These are phyloP conservation scores for Podilymbus podiceps DNA, from an alignment of 2,113 vertebrate species.

Conservation along the genomic window DNA sequence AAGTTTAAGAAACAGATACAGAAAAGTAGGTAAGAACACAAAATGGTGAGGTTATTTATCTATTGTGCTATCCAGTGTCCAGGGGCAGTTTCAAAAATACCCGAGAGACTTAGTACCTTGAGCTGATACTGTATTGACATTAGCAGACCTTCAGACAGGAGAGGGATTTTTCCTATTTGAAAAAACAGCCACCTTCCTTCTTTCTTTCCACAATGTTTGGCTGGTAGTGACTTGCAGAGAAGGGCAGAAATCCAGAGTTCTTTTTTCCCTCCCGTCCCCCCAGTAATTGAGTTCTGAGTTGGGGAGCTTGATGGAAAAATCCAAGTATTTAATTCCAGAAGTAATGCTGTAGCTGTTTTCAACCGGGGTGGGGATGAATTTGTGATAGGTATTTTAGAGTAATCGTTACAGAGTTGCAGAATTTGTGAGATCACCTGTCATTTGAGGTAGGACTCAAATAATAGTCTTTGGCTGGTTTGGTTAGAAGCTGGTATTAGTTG, in stretches of 20 bases:
- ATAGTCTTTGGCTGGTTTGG: neutral
- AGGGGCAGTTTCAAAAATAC: neutral
- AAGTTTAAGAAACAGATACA: neutral
- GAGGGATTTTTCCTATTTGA: neutral
- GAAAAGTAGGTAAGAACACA: neutral
- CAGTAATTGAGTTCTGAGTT: rapidly evolving
- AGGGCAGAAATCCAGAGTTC: neutral
- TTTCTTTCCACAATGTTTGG: neutral
- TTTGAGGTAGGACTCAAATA: neutral
- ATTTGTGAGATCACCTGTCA: neutral
- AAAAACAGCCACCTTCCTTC: neutral
- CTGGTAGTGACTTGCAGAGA: neutral
- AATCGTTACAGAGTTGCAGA: neutral
- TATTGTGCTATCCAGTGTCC: neutral
- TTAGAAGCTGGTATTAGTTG: neutral
- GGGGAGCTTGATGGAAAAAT: neutral
- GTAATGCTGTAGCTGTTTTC: neutral
- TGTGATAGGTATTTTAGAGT: neutral
- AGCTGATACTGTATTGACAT: neutral
- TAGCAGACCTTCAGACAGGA: neutral
- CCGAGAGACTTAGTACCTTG: neutral
- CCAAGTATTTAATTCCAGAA: neutral
- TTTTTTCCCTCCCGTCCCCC: neutral
- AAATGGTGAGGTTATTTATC: neutral
- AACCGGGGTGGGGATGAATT: neutral